Evolutionary conservation across 2,888 invertebrate genomes (phyloP), one percentile per base, ranked within the genome.

Genomic region (Syrista parreyssii): DNA sequence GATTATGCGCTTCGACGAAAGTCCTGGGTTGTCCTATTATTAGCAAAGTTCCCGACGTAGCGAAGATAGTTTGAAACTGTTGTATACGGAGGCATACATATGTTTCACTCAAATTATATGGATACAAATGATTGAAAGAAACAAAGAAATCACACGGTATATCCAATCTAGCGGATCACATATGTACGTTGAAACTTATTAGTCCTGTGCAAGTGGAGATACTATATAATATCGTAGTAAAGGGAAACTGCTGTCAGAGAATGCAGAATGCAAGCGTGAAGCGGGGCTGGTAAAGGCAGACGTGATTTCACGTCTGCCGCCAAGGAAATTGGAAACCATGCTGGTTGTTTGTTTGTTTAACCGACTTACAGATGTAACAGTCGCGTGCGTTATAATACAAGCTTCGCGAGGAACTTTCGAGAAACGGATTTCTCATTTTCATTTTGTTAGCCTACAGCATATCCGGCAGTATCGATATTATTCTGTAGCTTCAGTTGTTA

Each of bases 241-340:
- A 75, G 23, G 75, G 68, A 32, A 69, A 76, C 40, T 31, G 71
- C 23, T 23, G 71, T 33, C 74, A 32, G 32, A 75, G 68, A 30
- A 75, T 35, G n/a, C 74, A 35, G 80, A 80, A 77, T 77, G 68
- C 74, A 71, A 55, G 31, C 55, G 75, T 32, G 74, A 74, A 33
- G 33, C 74, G 74, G 33, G 74, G 68, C n/a, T n/a, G n/a, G 76
- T n/a, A 36, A 35, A 36, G 36, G 55, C 69, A 78, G 79, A 84
- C 84, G 83, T 87, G 86, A 86, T 87, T 85, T 85, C 87, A 82
- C 83, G 85, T 85, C 87, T 83, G 84, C 83, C 84, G 83, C 84
- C 82, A 73, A 78, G 82, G 86, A 86, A 87, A 87, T 86, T 85
- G 85, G 82, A 83, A 83, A 82, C 87, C 76, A 78, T 76, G 68